These are phyloP conservation scores for Anagrus nilaparvatae DNA, from an alignment of 1,140 invertebrate species.

Conservation along the genomic window DNA sequence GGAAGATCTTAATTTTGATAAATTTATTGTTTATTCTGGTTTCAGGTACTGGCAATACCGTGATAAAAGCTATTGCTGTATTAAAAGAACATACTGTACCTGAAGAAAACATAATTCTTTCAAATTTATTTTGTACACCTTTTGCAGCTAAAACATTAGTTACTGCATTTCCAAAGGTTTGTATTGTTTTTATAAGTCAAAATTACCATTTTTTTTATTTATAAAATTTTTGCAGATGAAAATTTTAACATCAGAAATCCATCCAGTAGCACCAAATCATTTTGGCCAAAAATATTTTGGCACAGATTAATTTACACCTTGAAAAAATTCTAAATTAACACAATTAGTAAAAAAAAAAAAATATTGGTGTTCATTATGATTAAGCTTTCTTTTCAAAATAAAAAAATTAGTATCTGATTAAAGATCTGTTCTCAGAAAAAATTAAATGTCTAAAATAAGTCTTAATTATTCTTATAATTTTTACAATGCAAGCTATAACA, in stretches of 20 bases:
- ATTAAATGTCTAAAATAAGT: no score
- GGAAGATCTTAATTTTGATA: not conserved
- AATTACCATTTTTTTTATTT: conserved; percentile 2
- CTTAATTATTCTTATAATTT: no score
- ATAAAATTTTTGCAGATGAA: conserved; percentile 58
- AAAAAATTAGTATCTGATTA: no score
- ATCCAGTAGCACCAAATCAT: conserved; percentile 92
- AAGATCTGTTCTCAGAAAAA: no score
- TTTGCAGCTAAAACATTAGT: conserved; percentile 79
- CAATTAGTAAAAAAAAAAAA: no score
- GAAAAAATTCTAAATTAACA: no score
- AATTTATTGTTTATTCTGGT: conserved; percentile 5
- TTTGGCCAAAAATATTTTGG: conserved; percentile 99
- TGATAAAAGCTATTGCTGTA: conserved; percentile 86
- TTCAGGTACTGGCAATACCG: conserved; percentile 81
- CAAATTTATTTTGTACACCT: conserved; percentile 94
- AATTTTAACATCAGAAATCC: conserved; percentile 90
- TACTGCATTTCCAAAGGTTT: conserved; percentile 71
- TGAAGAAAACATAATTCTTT: conserved; percentile 88
- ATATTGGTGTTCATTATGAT: no score
- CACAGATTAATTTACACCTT: conserved; percentile 79
- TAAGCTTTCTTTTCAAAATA: no score
- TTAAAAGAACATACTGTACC: conserved; percentile 86
- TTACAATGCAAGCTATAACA: no score
- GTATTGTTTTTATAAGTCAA: conserved; percentile 8